These are phyloP conservation scores for Andrena bucephala DNA, from an alignment of 2,888 invertebrate species.

Conservation along the genomic window DNA sequence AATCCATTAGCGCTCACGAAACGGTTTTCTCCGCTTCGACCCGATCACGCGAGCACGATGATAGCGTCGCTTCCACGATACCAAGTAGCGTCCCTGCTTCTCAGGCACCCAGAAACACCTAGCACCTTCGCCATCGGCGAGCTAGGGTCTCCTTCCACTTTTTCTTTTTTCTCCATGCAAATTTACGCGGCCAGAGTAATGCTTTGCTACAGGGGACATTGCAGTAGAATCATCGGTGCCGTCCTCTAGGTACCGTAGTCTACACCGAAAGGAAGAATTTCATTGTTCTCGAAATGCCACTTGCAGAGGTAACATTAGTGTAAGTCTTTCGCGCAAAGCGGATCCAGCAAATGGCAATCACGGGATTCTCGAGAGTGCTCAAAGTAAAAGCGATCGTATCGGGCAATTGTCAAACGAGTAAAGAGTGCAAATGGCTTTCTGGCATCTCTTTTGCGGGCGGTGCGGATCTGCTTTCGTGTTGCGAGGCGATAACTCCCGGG, in stretches of 20 bases:
- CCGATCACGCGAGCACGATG: slow-evolving; percentile 70
- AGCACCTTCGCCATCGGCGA: slow-evolving; percentile 28
- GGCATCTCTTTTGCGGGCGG: slow-evolving; percentile 40
- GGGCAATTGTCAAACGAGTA: slow-evolving; percentile 63
- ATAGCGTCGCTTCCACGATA: slow-evolving; percentile 35
- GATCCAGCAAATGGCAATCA: slow-evolving; percentile 48
- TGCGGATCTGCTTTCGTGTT: slow-evolving; percentile 69
- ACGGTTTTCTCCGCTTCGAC: slow-evolving; percentile 66
- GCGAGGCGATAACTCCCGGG: slow-evolving; percentile 65
- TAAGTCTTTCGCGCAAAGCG: slow-evolving; percentile 8
- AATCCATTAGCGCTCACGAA: slow-evolving; percentile 76
- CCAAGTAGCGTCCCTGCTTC: slow-evolving; percentile 38
- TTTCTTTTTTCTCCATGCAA: not conserved
- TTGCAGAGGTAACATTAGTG: slow-evolving; percentile 2
- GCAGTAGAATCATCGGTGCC: not conserved
- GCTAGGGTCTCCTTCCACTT: not conserved
- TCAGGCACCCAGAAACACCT: slow-evolving; percentile 45
- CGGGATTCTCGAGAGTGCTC: slow-evolving; percentile 17
- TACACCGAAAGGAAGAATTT: no score
- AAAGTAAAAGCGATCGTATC: slow-evolving; percentile 52
- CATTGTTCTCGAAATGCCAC: slow-evolving; percentile 21
- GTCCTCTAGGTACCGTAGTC: no score
- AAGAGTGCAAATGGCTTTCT: slow-evolving; percentile 63
- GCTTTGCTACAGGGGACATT: not conserved
- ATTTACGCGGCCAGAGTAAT: not conserved